Evolutionary conservation across 1,140 invertebrate genomes (phyloP).

Genomic region (Tenebrio molitor): DNA sequence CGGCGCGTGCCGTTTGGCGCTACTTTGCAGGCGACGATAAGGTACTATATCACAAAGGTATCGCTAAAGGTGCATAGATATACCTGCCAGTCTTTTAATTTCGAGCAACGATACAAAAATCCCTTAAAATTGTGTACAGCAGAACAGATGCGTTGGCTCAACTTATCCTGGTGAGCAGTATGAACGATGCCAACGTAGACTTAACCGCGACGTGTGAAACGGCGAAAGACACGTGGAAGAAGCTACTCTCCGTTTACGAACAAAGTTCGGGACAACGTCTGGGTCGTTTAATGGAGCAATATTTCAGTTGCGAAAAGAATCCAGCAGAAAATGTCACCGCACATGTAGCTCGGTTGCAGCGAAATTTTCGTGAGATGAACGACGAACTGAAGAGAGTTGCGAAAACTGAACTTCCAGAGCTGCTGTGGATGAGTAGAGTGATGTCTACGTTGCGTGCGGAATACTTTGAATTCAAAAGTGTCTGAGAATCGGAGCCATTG

Average conservation of each 20-base stretch:
- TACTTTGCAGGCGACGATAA: too few relatives aligned
- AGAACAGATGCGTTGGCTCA: constrained; percentile 2
- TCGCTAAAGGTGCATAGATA: too few relatives aligned
- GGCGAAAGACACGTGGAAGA: constrained; percentile 56
- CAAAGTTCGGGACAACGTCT: constrained; percentile 57
- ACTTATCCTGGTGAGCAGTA: not conserved
- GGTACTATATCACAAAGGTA: too few relatives aligned
- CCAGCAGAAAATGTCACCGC: constrained; percentile 51
- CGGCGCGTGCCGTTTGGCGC: too few relatives aligned
- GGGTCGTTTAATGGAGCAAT: constrained; percentile 56
- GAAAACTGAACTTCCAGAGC: constrained; percentile 53
- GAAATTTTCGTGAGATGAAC: constrained; percentile 56
- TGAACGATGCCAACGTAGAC: constrained; percentile 11
- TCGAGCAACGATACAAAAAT: too few relatives aligned
- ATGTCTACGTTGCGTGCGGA: constrained; percentile 47
- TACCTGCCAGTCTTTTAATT: too few relatives aligned
- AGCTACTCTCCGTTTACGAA: constrained; percentile 55
- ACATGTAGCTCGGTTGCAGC: constrained; percentile 55
- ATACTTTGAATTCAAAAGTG: constrained; percentile 52
- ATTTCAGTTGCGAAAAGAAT: constrained; percentile 58
- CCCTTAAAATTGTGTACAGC: too few relatives aligned
- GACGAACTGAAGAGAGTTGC: constrained; percentile 57
- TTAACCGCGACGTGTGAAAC: constrained; percentile 45
- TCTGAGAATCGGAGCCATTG: constrained; percentile 45
- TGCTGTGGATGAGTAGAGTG: constrained; percentile 54